Evolutionary conservation across 2,113 vertebrate species (phyloP).

Genomic region (Scomber scombrus): DNA sequence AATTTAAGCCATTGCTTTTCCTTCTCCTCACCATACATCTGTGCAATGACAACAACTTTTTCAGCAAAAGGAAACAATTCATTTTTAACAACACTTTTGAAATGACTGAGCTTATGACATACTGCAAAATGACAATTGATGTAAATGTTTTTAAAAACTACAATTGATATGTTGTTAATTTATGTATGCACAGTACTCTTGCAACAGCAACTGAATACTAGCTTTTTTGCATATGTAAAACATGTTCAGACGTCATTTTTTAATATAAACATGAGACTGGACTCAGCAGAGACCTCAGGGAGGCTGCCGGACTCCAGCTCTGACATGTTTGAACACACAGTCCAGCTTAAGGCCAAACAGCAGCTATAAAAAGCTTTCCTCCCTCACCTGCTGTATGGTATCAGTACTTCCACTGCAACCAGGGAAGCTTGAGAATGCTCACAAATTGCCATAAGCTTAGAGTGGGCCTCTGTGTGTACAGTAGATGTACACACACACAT

Average conservation of each 20-base stretch:
- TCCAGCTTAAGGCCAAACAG: constrained; percentile 43
- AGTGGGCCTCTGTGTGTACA: constrained; percentile 48
- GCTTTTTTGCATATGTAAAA: neutral
- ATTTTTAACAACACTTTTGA: too few species aligned
- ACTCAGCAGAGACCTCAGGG: constrained; percentile 3
- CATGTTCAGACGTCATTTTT: neutral
- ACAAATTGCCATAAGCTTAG: constrained; percentile 57
- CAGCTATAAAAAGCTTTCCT: constrained; percentile 52
- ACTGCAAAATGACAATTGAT: too few species aligned
- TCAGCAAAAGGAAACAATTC: too few species aligned
- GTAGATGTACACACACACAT: too few species aligned
- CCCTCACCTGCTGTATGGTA: constrained; percentile 49
- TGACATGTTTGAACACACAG: constrained; percentile 36
- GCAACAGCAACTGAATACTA: neutral
- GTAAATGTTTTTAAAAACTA: too few species aligned
- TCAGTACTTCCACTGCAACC: constrained; percentile 42
- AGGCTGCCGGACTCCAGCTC: neutral
- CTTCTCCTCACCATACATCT: too few species aligned
- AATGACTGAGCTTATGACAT: too few species aligned
- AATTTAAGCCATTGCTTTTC: too few species aligned
- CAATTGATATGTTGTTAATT: too few species aligned
- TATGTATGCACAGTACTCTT: neutral
- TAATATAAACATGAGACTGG: constrained; percentile 23
- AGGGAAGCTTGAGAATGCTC: constrained; percentile 63
- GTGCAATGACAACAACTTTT: too few species aligned